A percentile compares a stretch with the other conserved stretches of the same genome.
phyloP scores from a whole-genome alignment of 2,113 vertebrate genomes.

The Crotalus horridus region DNA sequence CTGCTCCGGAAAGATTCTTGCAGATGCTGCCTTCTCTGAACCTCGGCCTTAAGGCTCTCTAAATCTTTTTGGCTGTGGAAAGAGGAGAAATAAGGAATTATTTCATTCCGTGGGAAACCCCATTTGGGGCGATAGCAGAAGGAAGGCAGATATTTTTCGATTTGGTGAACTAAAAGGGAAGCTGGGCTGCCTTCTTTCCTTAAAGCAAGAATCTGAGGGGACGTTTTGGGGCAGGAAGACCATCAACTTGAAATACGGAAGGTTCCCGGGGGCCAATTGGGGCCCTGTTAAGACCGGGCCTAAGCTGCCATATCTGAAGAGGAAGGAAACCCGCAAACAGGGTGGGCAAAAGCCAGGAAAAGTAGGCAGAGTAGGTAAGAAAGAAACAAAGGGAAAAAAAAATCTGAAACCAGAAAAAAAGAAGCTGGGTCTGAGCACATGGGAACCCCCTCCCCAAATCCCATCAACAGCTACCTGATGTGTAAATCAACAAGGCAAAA shows the following conservation, averaged over 20 bases:
- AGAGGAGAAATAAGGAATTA: conserved; percentile 1
- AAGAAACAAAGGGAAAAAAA: background rate
- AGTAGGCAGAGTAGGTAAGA: background rate
- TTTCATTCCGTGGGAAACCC: background rate
- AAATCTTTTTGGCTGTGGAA: conserved; percentile 90
- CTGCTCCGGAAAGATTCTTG: conserved; percentile 81
- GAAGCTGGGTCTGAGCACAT: background rate
- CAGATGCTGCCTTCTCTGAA: conserved; percentile 90
- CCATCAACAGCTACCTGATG: background rate
- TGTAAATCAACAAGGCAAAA: background rate
- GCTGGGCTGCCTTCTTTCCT: too few species aligned
- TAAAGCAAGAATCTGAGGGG: background rate
- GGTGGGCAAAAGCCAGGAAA: too few species aligned
- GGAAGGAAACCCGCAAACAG: background rate
- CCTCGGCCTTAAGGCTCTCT: conserved; percentile 96
- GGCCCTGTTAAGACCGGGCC: background rate
- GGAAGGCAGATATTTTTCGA: background rate
- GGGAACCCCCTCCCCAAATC: background rate
- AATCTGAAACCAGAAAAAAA: background rate
- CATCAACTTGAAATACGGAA: too few species aligned
- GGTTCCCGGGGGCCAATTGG: background rate
- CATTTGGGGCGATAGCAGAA: background rate
- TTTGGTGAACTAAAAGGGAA: too few species aligned
- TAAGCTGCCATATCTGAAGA: background rate
- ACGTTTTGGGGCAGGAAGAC: background rate